phyloP scores from a whole-genome alignment of 2,113 vertebrate genomes.

The Thamnaconus septentrionalis region DNA sequence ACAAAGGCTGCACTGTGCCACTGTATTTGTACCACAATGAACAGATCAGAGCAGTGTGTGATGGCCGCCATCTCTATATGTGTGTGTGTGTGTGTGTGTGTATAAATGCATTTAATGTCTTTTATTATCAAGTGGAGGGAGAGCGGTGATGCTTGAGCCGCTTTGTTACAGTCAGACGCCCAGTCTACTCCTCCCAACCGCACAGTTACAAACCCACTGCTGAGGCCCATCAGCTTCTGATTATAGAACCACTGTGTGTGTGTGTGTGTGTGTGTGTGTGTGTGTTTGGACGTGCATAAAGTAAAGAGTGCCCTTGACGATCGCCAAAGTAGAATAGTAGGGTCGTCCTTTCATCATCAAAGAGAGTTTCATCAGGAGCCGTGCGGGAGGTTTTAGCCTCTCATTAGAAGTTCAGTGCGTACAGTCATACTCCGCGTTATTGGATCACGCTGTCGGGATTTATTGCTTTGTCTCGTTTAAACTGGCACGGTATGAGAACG shows the following conservation, averaged over 20 bases:
- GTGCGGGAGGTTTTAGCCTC: background rate
- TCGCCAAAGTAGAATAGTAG: too few relatives aligned
- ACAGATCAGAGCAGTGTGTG: conserved; percentile 22
- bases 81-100: background rate
- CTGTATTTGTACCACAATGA: conserved; percentile 27
- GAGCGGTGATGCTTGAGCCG: conserved; percentile 1
- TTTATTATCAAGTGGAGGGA: conserved; percentile 14
- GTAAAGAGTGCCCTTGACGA: background rate
- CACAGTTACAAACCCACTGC: background rate
- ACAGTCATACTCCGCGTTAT: conserved; percentile 11
- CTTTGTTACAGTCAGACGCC: conserved; percentile 2
- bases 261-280: background rate
- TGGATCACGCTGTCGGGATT: background rate
- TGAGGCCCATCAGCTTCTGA: too few relatives aligned
- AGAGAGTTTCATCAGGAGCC: too few relatives aligned
- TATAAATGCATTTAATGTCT: conserved; percentile 1
- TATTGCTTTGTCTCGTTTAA: too few relatives aligned
- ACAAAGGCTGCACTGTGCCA: conserved; percentile 68
- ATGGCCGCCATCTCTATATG: too few relatives aligned
- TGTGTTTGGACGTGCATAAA: background rate
- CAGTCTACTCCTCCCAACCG: conserved; percentile 11
- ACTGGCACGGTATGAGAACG: too few relatives aligned
- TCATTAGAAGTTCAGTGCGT: conserved; percentile 9
- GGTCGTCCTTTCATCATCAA: too few relatives aligned
- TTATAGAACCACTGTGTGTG: too few relatives aligned